Conservation (phyloP, 2,888 invertebrate genomes). For the Agrochola lota region DNA sequence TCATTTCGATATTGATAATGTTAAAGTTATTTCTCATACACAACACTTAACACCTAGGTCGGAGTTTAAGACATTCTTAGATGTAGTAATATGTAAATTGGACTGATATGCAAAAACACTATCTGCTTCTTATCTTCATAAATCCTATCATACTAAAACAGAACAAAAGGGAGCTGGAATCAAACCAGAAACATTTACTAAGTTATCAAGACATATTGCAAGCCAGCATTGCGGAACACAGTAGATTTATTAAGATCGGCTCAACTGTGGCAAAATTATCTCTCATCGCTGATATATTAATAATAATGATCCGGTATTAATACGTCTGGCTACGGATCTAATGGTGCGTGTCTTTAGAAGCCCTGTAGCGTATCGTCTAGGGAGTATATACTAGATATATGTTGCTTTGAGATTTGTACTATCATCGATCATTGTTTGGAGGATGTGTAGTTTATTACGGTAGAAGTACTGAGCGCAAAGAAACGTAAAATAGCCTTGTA, state of each 20-base stretch:
- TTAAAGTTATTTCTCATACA: constrained; percentile 17
- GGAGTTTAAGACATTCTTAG: constrained; percentile 10
- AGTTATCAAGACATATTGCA: constrained; percentile 66
- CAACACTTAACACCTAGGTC: constrained; percentile 10
- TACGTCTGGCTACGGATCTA: constrained; percentile 76
- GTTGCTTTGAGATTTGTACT: constrained; percentile 37
- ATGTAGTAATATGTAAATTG: constrained; percentile 41
- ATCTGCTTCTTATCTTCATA: constrained; percentile 35
- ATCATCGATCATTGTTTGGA: constrained; percentile 55
- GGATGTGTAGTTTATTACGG: constrained; percentile 9
- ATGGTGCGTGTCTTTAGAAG: constrained; percentile 75
- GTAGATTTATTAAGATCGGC: constrained; percentile 72
- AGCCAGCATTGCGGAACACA: constrained; percentile 65
- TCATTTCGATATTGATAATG: constrained; percentile 6
- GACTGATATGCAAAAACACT: constrained; percentile 46
- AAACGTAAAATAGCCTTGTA: not conserved
- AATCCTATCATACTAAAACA: constrained; percentile 8
- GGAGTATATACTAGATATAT: constrained; percentile 30
- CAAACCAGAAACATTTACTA: constrained; percentile 44
- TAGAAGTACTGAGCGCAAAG: not conserved
- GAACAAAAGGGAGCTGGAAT: constrained; percentile 40
- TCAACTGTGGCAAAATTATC: constrained; percentile 73
- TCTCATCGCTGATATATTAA: constrained; percentile 80
- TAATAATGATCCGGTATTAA: constrained; percentile 82
- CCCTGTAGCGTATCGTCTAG: constrained; percentile 69